Conservation (phyloP, 2,797 vertebrate genomes). For the Staurois parvus region DNA sequence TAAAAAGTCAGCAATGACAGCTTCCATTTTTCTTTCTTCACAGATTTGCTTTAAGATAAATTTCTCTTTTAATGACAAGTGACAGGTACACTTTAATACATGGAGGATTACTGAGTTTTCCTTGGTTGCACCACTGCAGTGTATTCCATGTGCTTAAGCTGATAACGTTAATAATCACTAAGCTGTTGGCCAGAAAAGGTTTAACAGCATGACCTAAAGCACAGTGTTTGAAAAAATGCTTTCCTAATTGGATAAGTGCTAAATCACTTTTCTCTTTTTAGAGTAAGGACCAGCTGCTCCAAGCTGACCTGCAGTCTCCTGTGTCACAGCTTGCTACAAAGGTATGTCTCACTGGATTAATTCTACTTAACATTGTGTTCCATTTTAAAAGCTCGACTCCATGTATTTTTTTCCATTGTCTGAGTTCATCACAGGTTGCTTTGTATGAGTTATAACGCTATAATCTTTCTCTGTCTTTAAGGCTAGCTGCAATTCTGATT, state of each 20-base stretch:
- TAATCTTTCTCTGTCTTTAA: background rate
- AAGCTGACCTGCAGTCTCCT: slow-evolving; percentile 78
- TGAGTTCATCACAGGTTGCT: background rate
- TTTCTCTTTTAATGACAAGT: background rate
- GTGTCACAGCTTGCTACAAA: slow-evolving; percentile 80
- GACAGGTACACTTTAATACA: background rate
- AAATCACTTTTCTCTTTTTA: slow-evolving; percentile 70
- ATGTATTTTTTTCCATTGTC: background rate
- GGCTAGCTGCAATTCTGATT: too few relatives aligned
- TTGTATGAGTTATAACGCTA: background rate
- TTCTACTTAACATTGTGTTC: background rate
- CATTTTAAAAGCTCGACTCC: background rate
- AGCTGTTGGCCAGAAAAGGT: background rate
- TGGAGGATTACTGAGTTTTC: background rate
- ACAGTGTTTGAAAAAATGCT: slow-evolving; percentile 17
- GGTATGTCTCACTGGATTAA: slow-evolving; percentile 73
- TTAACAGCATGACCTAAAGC: slow-evolving; percentile 2
- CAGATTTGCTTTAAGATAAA: too few relatives aligned
- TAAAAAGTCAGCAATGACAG: too few relatives aligned
- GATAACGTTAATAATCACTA: background rate
- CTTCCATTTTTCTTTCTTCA: too few relatives aligned
- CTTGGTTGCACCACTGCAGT: background rate
- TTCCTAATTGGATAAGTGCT: slow-evolving; percentile 28
- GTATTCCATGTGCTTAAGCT: background rate
- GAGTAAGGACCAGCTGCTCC: slow-evolving; percentile 85